Evolutionary conservation across 2,113 vertebrate genomes (phyloP).

Genomic region (Phodopus roborovskii): DNA sequence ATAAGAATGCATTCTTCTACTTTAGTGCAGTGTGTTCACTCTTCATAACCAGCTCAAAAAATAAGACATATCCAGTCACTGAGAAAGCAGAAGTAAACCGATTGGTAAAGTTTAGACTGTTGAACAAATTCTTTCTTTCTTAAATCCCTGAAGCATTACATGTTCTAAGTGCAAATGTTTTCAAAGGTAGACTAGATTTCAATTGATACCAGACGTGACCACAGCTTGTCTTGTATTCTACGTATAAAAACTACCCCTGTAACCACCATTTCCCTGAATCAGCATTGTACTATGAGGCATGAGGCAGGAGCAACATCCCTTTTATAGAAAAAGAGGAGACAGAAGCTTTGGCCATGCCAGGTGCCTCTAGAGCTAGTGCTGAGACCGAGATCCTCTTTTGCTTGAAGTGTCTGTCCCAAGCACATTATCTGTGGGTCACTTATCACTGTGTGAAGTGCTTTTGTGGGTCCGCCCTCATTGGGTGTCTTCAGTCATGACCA

Average conservation of each 20-base stretch:
- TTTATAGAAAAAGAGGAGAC: rapidly evolving
- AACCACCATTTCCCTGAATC: neutral
- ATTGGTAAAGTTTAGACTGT: neutral
- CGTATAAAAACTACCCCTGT: neutral
- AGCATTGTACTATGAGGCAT: neutral
- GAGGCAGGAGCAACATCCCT: neutral
- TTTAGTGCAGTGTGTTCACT: neutral
- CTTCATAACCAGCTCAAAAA: neutral
- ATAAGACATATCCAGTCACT: neutral
- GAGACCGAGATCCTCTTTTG: neutral
- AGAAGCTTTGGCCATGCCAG: neutral
- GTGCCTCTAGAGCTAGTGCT: rapidly evolving
- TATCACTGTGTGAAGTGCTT: neutral
- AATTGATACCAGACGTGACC: no score
- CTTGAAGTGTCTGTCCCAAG: no score
- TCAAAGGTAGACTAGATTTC: neutral
- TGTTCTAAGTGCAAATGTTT: neutral
- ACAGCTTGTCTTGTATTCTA: neutral
- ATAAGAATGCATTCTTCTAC: neutral
- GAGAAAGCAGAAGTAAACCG: neutral
- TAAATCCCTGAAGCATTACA: neutral
- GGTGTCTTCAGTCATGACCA: neutral
- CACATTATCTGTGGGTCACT: no score
- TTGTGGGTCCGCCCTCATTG: no score
- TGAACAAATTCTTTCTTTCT: neutral